These are phyloP conservation scores for Cairina moschata DNA, from an alignment of 2,113 vertebrate genomes.

Conservation along the genomic window DNA sequence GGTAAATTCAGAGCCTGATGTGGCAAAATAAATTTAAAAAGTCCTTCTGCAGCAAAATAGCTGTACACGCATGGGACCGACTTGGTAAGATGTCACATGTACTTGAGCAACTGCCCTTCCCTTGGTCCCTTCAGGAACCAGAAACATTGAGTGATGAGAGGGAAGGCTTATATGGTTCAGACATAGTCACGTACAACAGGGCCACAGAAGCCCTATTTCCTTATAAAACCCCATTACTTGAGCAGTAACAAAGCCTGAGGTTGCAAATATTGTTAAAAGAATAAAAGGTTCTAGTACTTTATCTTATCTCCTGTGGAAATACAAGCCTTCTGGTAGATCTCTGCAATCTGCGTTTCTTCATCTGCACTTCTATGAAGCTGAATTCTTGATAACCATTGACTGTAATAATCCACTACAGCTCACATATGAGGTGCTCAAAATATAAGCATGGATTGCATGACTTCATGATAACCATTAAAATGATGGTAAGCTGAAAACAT, in stretches of 20 bases:
- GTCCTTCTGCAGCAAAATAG: neutral
- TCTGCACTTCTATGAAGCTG: neutral
- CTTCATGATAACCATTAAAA: neutral
- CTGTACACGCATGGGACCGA: neutral
- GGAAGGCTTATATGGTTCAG: neutral
- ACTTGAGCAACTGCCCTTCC: neutral
- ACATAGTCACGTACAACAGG: neutral
- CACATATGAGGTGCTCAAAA: fast-evolving
- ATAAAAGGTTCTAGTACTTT: neutral
- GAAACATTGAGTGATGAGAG: neutral
- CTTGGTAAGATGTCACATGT: neutral
- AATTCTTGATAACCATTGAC: neutral
- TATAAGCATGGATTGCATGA: neutral
- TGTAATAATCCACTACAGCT: neutral
- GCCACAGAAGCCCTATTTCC: neutral
- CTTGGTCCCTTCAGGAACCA: neutral
- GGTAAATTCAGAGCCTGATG: neutral
- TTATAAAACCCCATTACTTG: neutral
- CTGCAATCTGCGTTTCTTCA: neutral
- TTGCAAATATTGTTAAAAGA: neutral
- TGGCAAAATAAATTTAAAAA: neutral
- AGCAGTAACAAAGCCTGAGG: neutral
- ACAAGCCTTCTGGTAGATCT: neutral
- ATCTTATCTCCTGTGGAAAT: neutral
- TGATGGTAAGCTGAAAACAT: neutral